Evolutionary conservation across 2,797 vertebrate genomes (phyloP).

Genomic region (Chelidonichthys spinosus): DNA sequence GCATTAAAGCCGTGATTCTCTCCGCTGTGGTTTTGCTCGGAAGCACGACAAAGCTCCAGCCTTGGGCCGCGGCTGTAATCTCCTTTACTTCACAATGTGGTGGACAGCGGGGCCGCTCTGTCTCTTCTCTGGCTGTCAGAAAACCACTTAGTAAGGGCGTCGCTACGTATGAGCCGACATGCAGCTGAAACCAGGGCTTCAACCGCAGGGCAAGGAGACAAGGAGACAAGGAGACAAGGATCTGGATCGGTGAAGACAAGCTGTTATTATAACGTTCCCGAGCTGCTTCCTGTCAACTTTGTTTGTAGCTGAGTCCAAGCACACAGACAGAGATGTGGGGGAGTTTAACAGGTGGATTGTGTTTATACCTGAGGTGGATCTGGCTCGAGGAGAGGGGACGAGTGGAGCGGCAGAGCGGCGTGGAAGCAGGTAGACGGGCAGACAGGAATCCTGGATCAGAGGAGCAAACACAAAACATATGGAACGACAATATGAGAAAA

Average conservation of each 20-base stretch:
- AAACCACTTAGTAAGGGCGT: not conserved
- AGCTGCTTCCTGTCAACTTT: not conserved
- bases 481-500: too few species aligned
- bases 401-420: not conserved
- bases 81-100: constrained; percentile 19
- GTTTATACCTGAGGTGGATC: not conserved
- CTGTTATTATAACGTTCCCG: not conserved
- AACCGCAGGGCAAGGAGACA: not conserved
- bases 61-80: constrained; percentile 23
- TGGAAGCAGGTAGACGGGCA: not conserved
- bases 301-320: too few species aligned
- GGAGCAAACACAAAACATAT: not conserved
- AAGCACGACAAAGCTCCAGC: constrained; percentile 24
- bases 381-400: not conserved
- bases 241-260: not conserved
- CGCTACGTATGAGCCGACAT: not conserved
- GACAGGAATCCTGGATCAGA: too few species aligned
- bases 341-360: too few species aligned
- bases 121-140: not conserved
- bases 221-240: not conserved
- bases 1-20: constrained; percentile 55
- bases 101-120: not conserved
- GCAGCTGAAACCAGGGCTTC: not conserved
- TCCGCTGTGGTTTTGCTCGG: constrained; percentile 18
- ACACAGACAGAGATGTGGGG: too few species aligned